Percentiles rank a stretch among this genome's conserved stretches.
These are phyloP conservation scores for Python bivittatus DNA, from an alignment of 2,113 vertebrate species.

Conservation along the genomic window DNA sequence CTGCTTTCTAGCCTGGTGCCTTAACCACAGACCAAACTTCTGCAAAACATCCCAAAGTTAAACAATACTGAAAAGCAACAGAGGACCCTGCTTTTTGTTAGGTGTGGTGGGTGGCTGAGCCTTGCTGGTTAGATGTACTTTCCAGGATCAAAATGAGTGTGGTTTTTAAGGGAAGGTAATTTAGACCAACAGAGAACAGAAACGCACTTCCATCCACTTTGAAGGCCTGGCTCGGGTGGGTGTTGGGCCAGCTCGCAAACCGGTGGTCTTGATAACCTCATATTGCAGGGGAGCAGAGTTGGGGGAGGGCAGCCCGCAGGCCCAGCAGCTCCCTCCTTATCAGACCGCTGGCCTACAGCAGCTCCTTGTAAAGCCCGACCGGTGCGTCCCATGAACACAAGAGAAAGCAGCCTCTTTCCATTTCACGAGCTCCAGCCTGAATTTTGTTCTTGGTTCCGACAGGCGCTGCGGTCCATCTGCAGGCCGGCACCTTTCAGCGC, in stretches of 20 bases:
- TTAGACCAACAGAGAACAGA: not conserved
- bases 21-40: no score
- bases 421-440: not conserved
- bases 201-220: not conserved
- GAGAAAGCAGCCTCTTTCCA: not conserved
- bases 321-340: constrained; percentile 67
- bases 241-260: constrained; percentile 34
- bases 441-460: not conserved
- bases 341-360: constrained; percentile 61
- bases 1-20: no score
- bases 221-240: constrained; percentile 24
- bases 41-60: not conserved
- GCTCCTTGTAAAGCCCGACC: constrained; percentile 8
- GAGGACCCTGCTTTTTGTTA: not conserved
- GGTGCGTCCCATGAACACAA: not conserved
- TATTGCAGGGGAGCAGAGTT: constrained; percentile 49
- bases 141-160: not conserved
- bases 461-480: not conserved
- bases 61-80: not conserved
- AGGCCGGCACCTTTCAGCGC: not conserved
- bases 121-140: not conserved
- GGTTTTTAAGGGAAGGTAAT: not conserved
- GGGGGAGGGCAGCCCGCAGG: constrained; percentile 48
- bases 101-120: not conserved
- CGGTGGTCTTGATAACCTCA: constrained; percentile 72